phyloP scores from a whole-genome alignment of 2,797 vertebrate genomes.

The Poeciliopsis turneri region DNA sequence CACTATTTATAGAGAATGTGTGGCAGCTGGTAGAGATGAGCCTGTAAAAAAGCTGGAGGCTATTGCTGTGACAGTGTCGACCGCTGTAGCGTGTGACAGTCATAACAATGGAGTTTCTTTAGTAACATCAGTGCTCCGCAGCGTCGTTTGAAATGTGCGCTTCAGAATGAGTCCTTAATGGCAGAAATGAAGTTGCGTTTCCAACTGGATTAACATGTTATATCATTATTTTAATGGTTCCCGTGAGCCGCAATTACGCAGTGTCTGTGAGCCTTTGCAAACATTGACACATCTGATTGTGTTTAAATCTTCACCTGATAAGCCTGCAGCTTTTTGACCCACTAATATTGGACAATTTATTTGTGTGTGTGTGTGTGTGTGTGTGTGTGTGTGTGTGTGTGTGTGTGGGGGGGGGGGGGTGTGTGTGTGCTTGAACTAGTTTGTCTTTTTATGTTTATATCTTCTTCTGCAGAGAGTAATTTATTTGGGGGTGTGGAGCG shows the following conservation, averaged over 20 bases:
- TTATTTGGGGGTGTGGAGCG: constrained; percentile 64
- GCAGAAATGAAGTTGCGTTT: constrained; percentile 24
- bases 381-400: constrained; percentile 11
- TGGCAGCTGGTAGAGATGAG: constrained; percentile 79
- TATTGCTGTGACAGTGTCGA: constrained; percentile 62
- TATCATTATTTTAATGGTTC: constrained; percentile 31
- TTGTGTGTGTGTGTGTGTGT: constrained; percentile 29
- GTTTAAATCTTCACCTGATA: constrained; percentile 60
- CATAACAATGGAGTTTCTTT: constrained; percentile 51
- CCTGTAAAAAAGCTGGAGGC: constrained; percentile 74
- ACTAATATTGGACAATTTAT: constrained; percentile 39
- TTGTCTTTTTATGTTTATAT: constrained; percentile 63
- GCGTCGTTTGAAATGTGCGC: constrained; percentile 32
- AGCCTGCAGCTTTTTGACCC: constrained; percentile 47
- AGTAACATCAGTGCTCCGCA: constrained; percentile 36
- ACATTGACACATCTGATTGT: constrained; percentile 60
- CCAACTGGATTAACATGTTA: constrained; percentile 22
- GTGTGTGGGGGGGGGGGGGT: too few species aligned
- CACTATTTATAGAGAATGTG: constrained; percentile 80
- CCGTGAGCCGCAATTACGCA: constrained; percentile 14
- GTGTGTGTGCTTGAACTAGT: constrained; percentile 26
- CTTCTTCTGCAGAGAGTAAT: constrained; percentile 76
- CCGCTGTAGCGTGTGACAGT: constrained; percentile 57
- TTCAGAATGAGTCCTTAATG: constrained; percentile 21
- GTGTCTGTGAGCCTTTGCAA: constrained; percentile 39